Evolutionary conservation across 2,888 invertebrate genomes (phyloP).

Genomic region (Tetranychus piercei): DNA sequence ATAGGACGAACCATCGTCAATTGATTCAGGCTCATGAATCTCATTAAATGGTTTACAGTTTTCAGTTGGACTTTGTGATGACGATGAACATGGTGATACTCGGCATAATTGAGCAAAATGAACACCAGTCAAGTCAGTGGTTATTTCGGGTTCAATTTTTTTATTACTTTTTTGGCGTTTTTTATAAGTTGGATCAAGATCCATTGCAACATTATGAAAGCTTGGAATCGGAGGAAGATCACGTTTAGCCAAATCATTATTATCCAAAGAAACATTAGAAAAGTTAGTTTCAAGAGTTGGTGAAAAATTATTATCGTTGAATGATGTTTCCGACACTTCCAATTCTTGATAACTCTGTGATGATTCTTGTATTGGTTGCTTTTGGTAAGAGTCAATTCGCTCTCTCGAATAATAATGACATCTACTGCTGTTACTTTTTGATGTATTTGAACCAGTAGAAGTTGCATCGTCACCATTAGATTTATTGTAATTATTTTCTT

Average conservation of each 20-base stretch:
- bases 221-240: constrained; percentile 8
- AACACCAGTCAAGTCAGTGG: neutral
- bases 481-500: neutral
- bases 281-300: neutral
- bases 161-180: constrained; percentile 7
- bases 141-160: neutral
- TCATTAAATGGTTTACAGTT: no score
- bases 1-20: neutral
- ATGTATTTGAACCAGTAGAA: constrained; percentile 6
- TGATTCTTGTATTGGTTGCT: neutral
- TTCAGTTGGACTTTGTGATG: neutral
- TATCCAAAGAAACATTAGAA: neutral
- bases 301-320: neutral
- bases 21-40: neutral
- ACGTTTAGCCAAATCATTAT: constrained; percentile 3
- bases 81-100: neutral
- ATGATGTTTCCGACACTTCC: neutral
- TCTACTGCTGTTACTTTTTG: neutral
- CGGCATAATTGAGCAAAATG: constrained; percentile 9
- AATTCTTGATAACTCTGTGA: neutral
- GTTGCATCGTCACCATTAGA: constrained; percentile 1
- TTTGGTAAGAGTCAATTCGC: neutral
- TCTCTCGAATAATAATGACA: neutral
- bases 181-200: constrained; percentile 48
- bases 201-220: constrained; percentile 44